A percentile compares a stretch with the other conserved stretches of the same genome.
phyloP scores from a whole-genome alignment of 37 sponge, comb jelly and placozoan species.

The Hexactinellida sp. region DNA sequence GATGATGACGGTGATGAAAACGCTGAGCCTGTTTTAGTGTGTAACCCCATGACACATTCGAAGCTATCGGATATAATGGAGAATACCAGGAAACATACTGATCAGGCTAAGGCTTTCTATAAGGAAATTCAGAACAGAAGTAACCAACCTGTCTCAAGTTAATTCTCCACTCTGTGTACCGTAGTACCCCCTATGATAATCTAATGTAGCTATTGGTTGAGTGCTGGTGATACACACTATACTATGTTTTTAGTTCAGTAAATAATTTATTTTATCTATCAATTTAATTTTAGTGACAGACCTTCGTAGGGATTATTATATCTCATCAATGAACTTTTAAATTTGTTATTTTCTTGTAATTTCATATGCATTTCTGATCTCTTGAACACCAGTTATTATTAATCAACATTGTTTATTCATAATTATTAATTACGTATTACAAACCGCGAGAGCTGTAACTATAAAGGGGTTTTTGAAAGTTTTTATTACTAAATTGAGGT shows the following conservation, averaged over 20 bases:
- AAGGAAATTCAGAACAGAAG: background rate
- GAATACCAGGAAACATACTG: background rate
- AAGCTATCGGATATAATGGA: background rate
- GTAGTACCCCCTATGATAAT: background rate
- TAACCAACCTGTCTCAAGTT: background rate
- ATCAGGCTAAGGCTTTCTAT: slow-evolving; percentile 15
- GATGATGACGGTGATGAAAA: background rate
- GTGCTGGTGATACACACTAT: background rate
- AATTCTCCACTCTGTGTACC: background rate
- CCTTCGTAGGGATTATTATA: background rate
- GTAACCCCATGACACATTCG: background rate
- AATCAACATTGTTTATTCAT: background rate
- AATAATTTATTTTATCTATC: slow-evolving; percentile 10
- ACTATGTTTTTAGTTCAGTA: slow-evolving; percentile 3
- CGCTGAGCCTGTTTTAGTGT: background rate
- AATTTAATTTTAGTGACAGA: background rate
- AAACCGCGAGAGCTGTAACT: too few species aligned
- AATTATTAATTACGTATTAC: background rate
- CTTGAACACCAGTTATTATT: slow-evolving; percentile 5
- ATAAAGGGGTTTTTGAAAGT: too few species aligned
- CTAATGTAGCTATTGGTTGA: background rate
- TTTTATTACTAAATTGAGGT: too few species aligned
- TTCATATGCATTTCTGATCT: background rate
- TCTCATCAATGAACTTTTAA: slow-evolving; percentile 1
- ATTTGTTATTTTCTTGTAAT: slow-evolving; percentile 9